Base-by-base conservation (phyloP, 1,140 invertebrate species). In the Polyergus mexicanus region DNA sequence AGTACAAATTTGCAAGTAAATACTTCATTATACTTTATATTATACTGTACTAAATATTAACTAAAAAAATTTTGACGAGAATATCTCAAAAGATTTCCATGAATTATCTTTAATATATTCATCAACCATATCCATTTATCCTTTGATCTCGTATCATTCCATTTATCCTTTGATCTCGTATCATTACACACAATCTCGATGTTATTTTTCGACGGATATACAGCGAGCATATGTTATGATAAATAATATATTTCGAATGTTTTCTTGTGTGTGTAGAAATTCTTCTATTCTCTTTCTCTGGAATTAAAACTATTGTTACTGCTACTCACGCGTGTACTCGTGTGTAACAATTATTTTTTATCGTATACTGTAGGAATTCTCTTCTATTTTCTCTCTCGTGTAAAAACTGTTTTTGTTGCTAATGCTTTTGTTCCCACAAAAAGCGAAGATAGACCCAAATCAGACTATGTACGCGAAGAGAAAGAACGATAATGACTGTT, bases 201-300 rank as follows among this genome's bases (percentile, higher is more conserved):
- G 51, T 71, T 81, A 69, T 71, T 69, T 81, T 32, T 71, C 10
- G 35, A 69, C 10, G 38, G 7, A 54, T 66, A 5, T 16, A 11
- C 16, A 58, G 8, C 41, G 28, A 22, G 13, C n/a, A n/a, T n/a
- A 47, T 3, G 28, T 38, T 54, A 54, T 68, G 16, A 22, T n/a
- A 41, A 80, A 69, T 11, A 38, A 4, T 56, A 22, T 7, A 8
- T 11, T 6, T 19, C 19, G 11, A 44, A 71, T 25, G 22, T 58
- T 81, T 41, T 41, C 10, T 81, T 62, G 28, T 19, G 51, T 58
- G 32, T 56, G 4, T 58, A 44, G 28, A 2, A 41, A 38, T 38
- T 38, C 1, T 71, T 13, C 54, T 22, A 54, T 35, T 22, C 25
- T 3, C 1, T 32, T 32, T 22, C 16, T 25, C 5, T 16, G 19